Evolutionary conservation across 2,797 vertebrate species (phyloP).

Genomic region (Takifugu rubripes): DNA sequence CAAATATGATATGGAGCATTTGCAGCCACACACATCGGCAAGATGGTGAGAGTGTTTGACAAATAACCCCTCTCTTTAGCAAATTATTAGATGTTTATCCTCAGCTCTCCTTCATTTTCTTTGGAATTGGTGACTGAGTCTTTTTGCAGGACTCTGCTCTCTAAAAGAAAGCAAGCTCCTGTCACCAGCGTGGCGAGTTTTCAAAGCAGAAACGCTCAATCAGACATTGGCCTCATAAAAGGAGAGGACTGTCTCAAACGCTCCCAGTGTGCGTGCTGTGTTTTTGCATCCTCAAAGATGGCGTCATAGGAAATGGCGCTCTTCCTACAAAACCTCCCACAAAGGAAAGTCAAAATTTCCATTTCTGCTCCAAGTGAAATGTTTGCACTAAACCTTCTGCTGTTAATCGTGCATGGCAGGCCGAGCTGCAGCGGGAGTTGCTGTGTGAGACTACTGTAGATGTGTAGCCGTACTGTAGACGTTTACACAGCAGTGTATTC

Average conservation of each 20-base stretch:
- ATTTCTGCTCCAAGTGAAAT: conserved; percentile 36
- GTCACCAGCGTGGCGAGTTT: conserved; percentile 19
- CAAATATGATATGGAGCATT: conserved; percentile 42
- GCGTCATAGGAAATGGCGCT: conserved; percentile 33
- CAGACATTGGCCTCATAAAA: conserved; percentile 10
- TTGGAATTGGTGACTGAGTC: conserved; percentile 45
- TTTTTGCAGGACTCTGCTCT: conserved; percentile 38
- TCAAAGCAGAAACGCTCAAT: conserved; percentile 9
- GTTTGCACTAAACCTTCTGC: conserved; percentile 57
- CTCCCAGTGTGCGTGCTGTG: conserved; percentile 19
- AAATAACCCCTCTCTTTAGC: conserved; percentile 1
- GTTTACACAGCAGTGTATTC: conserved; percentile 49
- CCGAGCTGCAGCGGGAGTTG: conserved; percentile 49
- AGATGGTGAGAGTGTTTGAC: conserved; percentile 12
- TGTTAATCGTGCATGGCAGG: conserved; percentile 46
- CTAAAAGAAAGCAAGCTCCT: conserved; percentile 19
- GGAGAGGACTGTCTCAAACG: conserved; percentile 10
- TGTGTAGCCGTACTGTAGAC: conserved; percentile 47
- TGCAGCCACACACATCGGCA: background rate
- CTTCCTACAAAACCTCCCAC: conserved; percentile 9
- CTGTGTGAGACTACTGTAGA: conserved; percentile 60
- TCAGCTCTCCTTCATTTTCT: conserved; percentile 18
- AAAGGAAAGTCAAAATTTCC: conserved; percentile 5
- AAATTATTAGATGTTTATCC: background rate
- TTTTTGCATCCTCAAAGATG: conserved; percentile 31